Evolutionary conservation across 2,797 vertebrate species (phyloP), one percentile per base, ranked within the genome.

Genomic region (Danionella dracula): DNA sequence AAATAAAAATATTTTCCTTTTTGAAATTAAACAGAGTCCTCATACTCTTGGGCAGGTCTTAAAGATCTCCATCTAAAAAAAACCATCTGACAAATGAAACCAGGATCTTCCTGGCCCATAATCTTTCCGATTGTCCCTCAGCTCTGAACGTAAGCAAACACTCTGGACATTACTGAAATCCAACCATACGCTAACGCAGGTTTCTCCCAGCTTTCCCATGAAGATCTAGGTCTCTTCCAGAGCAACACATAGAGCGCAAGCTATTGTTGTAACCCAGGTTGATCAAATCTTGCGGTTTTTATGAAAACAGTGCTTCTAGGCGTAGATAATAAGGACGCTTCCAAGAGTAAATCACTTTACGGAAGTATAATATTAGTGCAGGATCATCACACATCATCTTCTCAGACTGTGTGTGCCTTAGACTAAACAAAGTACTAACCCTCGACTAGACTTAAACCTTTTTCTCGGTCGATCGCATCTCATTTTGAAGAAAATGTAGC

Each of bases 181-280:
- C 63, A 72, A 50, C 56, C 72, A 61, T 66, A 66, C 75, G 75
- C 72, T 50, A 51, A 69, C 54, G 55, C 51, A 12, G 20, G 34
- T 34, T 70, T 45, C 63, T 21, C 8, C 32, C 48, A 35, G 15
- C 13, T 55, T 82, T 84, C 74, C 71, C 75, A 71, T 65, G 78
- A 34, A 75, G 27, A 37, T 76, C 13, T 13, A 66, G 73, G 69
- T 85, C 78, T 84, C 81, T 79, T 77, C 61, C 66, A 49, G 58
- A 55, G 63, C 77, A 73, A 61, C 71, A 79, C 66, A 55, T 32
- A 63, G 76, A 66, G 62, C 66, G 15, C 61, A 34, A 60, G 27
- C 1, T 88, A 82, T 90, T 90, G 78, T 76, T 85, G 40, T 89
- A 86, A 86, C 86, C 79, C 11, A 54, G 85, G 83, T 86, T 77